Evolutionary conservation across 2,888 invertebrate genomes (phyloP), one percentile per base, ranked within the genome.

Genomic region (Prenolepis imparis): DNA sequence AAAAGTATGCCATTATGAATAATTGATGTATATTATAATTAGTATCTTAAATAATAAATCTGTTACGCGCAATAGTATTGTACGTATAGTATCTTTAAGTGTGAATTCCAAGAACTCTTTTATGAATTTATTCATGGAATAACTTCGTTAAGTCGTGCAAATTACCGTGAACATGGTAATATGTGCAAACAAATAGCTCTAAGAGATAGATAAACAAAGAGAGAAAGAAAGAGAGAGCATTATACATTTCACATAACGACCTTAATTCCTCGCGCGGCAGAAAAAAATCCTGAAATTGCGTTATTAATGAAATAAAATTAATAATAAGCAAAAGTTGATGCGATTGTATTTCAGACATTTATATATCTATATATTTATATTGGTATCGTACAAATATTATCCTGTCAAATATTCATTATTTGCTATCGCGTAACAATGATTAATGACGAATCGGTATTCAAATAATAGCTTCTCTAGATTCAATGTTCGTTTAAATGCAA

Each of bases 51-150:
- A 63, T 74, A 4, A 6, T 21, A 74, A 63, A 63, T 5, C 5
- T 72, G 15, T 59, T 5, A 36, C 5, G 36, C 15, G 12, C 6
- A 15, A 15, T 24, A 57, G 5, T 28, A 28, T 28, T 28, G 28
- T 28, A 28, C 15, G 57, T 28, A 44, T 41, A 73, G 11, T 32
- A 68, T 41, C n/a, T 28, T 4, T 44, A 32, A 21, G 12, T 28
- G n/a, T 9, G n/a, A 44, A 44, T 1, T 74, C 44, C 32, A 63
- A 74, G n/a, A 44, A 3, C 15, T 73, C 28, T 59, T 73, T 44
- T 18, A 32, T 18, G 8, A 52, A 32, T 48, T 63, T 24, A 61
- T 15, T 6, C 28, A 2, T 1, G 12, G 24, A 11, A 64, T 1
- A 15, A 44, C 32, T 24, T 63, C 12, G 8, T 18, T 36, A 75